Evolutionary conservation across 2,113 vertebrate species (phyloP).

Genomic region (Philantomba maxwellii): DNA sequence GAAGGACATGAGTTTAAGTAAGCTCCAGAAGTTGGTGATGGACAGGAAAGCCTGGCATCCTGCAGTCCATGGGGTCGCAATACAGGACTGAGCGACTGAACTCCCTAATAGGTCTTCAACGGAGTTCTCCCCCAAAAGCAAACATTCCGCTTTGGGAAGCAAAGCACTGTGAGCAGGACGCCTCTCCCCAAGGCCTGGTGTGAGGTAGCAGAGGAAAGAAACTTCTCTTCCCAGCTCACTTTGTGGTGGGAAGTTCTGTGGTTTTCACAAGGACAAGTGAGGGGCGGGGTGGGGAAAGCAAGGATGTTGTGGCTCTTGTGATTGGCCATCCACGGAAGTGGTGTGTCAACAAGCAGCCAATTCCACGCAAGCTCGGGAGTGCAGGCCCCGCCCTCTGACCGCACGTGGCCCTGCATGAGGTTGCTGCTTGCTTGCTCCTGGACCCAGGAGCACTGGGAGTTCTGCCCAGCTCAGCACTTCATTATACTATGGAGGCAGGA

Average conservation of each 20-base stretch:
- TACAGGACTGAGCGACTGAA: not conserved
- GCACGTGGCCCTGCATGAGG: constrained; percentile 61
- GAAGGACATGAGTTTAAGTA: not conserved
- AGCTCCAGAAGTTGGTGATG: not conserved
- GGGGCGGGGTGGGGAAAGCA: not conserved
- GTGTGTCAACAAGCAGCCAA: constrained; percentile 57
- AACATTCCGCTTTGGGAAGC: not conserved
- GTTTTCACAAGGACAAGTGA: constrained; percentile 32
- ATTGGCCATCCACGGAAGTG: constrained; percentile 36
- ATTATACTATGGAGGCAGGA: constrained; percentile 53
- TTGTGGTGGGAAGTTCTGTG: constrained; percentile 18
- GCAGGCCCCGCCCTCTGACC: constrained; percentile 14
- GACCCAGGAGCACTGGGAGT: constrained; percentile 53
- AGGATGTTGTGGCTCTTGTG: not conserved
- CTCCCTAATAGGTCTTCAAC: not conserved
- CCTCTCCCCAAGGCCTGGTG: not conserved
- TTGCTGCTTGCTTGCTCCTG: constrained; percentile 52
- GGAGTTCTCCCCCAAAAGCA: not conserved
- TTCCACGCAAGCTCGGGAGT: not conserved
- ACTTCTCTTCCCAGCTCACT: constrained; percentile 22
- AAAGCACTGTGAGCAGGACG: not conserved
- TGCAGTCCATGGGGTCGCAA: not conserved
- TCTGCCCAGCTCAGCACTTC: constrained; percentile 66
- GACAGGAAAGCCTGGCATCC: not conserved
- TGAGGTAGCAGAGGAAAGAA: not conserved